These are phyloP conservation scores for Lepidostoma basale DNA, from an alignment of 1,140 invertebrate species.

Conservation along the genomic window DNA sequence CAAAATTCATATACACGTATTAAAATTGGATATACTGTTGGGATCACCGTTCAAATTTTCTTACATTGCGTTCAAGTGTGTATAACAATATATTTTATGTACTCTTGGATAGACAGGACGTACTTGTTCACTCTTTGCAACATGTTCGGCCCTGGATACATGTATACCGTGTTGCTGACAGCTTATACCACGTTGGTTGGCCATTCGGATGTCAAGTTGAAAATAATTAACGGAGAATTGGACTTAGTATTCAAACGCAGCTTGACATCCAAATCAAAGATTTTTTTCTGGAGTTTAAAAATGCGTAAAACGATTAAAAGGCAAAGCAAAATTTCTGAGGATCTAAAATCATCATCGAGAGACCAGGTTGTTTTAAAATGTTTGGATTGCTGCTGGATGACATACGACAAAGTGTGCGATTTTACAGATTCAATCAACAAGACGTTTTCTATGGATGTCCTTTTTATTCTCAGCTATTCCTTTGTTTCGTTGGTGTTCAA, in stretches of 20 bases:
- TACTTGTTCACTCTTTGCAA: not conserved
- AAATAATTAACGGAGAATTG: not conserved
- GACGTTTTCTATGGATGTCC: not conserved
- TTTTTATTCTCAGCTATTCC: not conserved
- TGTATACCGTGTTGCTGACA: not conserved
- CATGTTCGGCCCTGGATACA: not conserved
- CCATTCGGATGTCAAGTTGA: not conserved
- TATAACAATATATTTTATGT: not conserved
- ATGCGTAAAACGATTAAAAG: not conserved
- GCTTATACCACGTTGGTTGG: not conserved
- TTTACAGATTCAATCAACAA: not conserved
- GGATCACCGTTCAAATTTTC: not conserved
- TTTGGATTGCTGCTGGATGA: not conserved
- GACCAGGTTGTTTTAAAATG: not conserved
- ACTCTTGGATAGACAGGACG: not conserved
- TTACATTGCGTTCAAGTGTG: not conserved
- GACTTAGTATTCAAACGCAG: not conserved
- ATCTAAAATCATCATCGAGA: not conserved
- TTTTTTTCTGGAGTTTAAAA: not conserved
- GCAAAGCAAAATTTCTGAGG: not conserved
- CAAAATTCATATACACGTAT: not conserved
- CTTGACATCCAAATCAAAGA: not conserved
- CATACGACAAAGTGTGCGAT: constrained; percentile 14
- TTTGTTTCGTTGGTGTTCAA: constrained; percentile 16
- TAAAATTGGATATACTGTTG: not conserved